A percentile compares a stretch with the other conserved stretches of the same genome.
Evolutionary conservation across 2,888 invertebrate genomes (phyloP).

Genomic region (Eudasyphora cyanicolor): DNA sequence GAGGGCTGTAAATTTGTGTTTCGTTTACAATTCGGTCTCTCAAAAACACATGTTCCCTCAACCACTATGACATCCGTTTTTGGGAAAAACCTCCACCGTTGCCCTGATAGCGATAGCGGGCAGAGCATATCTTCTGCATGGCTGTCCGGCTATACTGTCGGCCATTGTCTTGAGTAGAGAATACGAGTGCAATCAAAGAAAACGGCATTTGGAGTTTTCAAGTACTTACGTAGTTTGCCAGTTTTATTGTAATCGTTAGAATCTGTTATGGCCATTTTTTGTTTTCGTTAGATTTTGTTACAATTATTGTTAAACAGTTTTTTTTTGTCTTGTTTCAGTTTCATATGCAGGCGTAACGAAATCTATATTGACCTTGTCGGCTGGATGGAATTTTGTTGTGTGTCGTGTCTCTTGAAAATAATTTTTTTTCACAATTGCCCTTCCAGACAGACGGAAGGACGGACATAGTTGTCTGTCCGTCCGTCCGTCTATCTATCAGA

Average conservation of each 20-base stretch:
- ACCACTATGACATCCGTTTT: conserved; percentile 66
- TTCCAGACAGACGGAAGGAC: background rate
- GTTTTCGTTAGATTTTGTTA: conserved; percentile 13
- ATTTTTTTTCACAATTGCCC: background rate
- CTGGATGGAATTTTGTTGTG: background rate
- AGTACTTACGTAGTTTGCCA: conserved; percentile 23
- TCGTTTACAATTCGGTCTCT: background rate
- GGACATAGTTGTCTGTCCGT: background rate
- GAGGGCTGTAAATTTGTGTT: conserved; percentile 53
- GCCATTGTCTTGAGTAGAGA: conserved; percentile 9
- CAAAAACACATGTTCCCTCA: conserved; percentile 52
- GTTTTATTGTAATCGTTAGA: conserved; percentile 2
- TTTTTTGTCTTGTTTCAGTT: conserved; percentile 7
- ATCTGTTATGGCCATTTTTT: conserved; percentile 5
- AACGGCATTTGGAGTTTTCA: conserved; percentile 1
- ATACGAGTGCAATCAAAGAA: background rate
- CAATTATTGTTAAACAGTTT: conserved; percentile 36
- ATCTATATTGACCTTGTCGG: conserved; percentile 56
- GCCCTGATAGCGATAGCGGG: background rate
- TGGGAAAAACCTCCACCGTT: conserved; percentile 64
- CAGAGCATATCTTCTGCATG: background rate
- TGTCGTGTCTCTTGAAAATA: background rate
- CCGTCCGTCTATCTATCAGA: too few relatives aligned
- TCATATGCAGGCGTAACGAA: conserved; percentile 63
- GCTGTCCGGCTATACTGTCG: conserved; percentile 61